These are phyloP conservation scores for Tricholauxania praeusta DNA, from an alignment of 2,888 invertebrate species.

Conservation along the genomic window DNA sequence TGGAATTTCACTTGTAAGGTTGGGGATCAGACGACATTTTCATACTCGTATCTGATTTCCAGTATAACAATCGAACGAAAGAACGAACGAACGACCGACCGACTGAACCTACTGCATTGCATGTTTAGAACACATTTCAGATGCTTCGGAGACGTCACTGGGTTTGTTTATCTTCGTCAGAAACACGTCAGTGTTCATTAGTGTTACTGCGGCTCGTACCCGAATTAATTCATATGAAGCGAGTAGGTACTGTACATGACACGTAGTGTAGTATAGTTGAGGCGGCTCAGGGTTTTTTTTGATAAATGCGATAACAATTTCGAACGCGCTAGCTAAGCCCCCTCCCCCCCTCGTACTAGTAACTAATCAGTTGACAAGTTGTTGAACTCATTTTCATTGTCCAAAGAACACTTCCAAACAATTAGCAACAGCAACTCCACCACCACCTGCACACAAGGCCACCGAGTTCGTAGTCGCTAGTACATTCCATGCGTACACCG, in stretches of 20 bases:
- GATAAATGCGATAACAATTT: constrained; percentile 4
- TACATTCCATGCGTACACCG: too few relatives aligned
- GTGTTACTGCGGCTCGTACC: neutral
- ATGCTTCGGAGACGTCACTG: constrained; percentile 28
- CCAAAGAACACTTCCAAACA: too few relatives aligned
- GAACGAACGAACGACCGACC: neutral
- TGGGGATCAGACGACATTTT: neutral
- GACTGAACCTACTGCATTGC: constrained; percentile 8
- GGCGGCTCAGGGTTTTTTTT: neutral
- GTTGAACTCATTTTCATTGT: neutral
- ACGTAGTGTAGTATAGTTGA: too few relatives aligned
- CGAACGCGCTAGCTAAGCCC: neutral
- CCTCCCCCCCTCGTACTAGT: neutral
- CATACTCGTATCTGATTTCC: constrained; percentile 10
- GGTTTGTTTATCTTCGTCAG: constrained; percentile 27
- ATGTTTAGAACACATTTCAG: constrained; percentile 19
- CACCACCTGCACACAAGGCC: too few relatives aligned
- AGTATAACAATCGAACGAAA: neutral
- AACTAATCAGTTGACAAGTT: neutral
- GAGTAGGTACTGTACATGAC: too few relatives aligned
- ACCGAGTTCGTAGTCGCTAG: too few relatives aligned
- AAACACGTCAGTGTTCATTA: constrained; percentile 8
- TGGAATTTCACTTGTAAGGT: neutral
- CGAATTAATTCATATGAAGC: too few relatives aligned
- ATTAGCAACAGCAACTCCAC: too few relatives aligned